phyloP scores from a whole-genome alignment of 2,113 vertebrate genomes.

The Trogon melanurus region DNA sequence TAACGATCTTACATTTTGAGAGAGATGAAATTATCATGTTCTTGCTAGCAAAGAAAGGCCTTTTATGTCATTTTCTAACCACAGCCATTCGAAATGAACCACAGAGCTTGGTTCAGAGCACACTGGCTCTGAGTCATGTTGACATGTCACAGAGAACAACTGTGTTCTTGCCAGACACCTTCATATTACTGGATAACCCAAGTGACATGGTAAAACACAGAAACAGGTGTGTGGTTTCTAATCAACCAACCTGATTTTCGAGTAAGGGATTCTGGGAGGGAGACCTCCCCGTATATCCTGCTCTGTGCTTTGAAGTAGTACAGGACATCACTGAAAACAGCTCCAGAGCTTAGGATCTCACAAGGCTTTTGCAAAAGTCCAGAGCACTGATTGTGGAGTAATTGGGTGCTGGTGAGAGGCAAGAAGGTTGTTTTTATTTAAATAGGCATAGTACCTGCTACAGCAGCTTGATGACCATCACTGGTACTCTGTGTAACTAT shows the following conservation, averaged over 20 bases:
- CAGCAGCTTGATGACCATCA: neutral
- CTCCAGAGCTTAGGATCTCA: neutral
- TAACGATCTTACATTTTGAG: neutral
- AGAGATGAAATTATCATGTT: conserved; percentile 21
- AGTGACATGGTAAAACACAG: neutral
- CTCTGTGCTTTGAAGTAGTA: neutral
- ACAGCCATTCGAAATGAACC: neutral
- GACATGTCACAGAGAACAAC: neutral
- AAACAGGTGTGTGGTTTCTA: neutral
- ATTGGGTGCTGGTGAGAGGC: neutral
- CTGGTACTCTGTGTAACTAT: neutral
- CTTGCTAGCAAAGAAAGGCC: neutral
- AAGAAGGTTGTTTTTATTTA: neutral
- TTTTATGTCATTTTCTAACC: conserved; percentile 3
- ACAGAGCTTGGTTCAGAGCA: neutral
- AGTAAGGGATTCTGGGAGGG: neutral
- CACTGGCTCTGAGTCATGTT: neutral
- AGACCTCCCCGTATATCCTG: neutral
- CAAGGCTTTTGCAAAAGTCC: neutral
- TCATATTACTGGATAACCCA: neutral
- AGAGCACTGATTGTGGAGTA: neutral
- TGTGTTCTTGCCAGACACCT: fast-evolving
- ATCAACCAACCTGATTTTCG: neutral
- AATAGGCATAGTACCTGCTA: neutral
- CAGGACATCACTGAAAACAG: neutral